Evolutionary conservation across 2,797 vertebrate genomes (phyloP).

Genomic region (Taeniopygia guttata): DNA sequence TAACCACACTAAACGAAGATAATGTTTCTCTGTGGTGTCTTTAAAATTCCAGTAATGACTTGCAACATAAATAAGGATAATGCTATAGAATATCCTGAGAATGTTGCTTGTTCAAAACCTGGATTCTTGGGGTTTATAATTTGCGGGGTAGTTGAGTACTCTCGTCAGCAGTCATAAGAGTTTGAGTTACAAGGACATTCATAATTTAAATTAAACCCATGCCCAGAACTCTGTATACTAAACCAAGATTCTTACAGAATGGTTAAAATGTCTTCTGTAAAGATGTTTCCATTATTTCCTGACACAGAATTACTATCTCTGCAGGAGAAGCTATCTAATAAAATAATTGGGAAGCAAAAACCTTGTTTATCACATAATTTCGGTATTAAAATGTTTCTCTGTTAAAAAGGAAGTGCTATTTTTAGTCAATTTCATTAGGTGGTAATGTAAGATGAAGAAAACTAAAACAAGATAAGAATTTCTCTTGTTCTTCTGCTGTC

Average conservation of each 20-base stretch:
- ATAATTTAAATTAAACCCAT: not conserved
- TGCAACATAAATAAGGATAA: not conserved
- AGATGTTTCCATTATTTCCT: not conserved
- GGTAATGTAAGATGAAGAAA: not conserved
- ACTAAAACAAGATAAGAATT: not conserved
- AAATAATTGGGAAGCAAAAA: not conserved
- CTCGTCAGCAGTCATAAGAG: not conserved
- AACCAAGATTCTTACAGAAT: not conserved
- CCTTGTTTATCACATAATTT: not conserved
- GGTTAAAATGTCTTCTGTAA: not conserved
- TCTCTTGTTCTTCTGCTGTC: not conserved
- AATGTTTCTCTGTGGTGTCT: not conserved
- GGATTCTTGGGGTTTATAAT: not conserved
- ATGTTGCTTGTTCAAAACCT: not conserved
- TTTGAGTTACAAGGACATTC: not conserved
- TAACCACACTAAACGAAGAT: not conserved
- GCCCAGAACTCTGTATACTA: not conserved
- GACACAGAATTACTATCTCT: not conserved
- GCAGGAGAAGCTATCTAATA: not conserved
- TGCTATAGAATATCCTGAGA: not conserved
- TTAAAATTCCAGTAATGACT: not conserved
- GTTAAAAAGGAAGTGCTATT: not conserved
- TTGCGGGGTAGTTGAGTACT: not conserved
- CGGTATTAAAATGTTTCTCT: not conserved
- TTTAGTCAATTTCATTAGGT: not conserved